A percentile compares a stretch with the other conserved stretches of the same genome.
These are phyloP conservation scores for Chloebia gouldiae DNA, from an alignment of 2,113 vertebrate genomes.

Conservation along the genomic window DNA sequence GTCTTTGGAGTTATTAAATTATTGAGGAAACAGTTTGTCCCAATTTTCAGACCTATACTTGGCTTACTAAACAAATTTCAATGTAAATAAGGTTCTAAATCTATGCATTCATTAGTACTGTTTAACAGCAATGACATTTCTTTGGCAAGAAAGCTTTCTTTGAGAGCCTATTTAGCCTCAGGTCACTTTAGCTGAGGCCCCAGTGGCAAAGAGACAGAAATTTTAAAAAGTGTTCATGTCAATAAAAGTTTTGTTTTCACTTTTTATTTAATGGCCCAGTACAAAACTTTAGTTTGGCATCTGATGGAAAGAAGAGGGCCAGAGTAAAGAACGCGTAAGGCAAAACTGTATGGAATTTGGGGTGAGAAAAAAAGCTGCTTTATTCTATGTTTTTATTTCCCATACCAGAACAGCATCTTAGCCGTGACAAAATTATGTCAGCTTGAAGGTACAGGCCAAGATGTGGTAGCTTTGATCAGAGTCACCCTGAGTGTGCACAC, in stretches of 20 bases:
- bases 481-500: neutral
- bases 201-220: neutral
- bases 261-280: constrained; percentile 13
- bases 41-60: constrained; percentile 63
- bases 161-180: constrained; percentile 47
- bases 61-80: constrained; percentile 72
- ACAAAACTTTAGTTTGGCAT: constrained; percentile 9
- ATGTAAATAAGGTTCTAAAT: constrained; percentile 67
- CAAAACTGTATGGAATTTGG: constrained; percentile 3
- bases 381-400: neutral
- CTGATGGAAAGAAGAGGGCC: neutral
- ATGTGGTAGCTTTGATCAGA: neutral
- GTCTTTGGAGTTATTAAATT: constrained; percentile 70
- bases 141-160: constrained; percentile 60
- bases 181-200: constrained; percentile 49
- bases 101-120: constrained; percentile 62
- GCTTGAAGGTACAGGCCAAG: neutral
- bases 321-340: neutral
- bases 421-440: neutral
- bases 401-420: neutral
- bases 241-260: constrained; percentile 58
- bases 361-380: neutral
- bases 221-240: neutral
- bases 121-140: constrained; percentile 61
- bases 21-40: constrained; percentile 66